Base-by-base conservation (phyloP, 2,888 invertebrate genomes). In the Drosophila putrida region DNA sequence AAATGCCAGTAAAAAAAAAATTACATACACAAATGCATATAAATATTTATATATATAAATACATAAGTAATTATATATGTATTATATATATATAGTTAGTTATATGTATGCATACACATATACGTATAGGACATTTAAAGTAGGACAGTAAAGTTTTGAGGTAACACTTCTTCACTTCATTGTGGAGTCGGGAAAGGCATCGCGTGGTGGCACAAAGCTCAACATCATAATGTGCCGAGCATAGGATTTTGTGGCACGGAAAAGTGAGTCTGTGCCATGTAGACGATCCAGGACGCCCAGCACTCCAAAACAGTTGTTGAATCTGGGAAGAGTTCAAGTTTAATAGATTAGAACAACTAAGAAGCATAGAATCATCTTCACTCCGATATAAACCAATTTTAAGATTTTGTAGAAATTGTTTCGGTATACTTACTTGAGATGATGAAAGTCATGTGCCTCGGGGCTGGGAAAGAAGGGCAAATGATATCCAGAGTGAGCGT, bases 391-490 rank as follows among this genome's bases (percentile, higher is more conserved):
- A n/a, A n/a, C n/a, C n/a, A n/a, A n/a, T n/a, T n/a, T n/a, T n/a
- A n/a, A n/a, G n/a, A n/a, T n/a, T n/a, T n/a, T n/a, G n/a, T n/a
- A n/a, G n/a, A n/a, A n/a, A n/a, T n/a, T 28, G 28, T 6, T 28
- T 20, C 2, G 20, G 4, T 6, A 2, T 4, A 76, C 94, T 94
- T 91, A 96, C 96, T 97, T 97, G 75, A 96, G 93, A 92, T 97
- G 97, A 91, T 97, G 97, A 91, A 96, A 97, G 92, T 97, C 97
- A 89, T 97, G 97, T 0, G 96, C 96, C 91, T 97, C 97, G 6
- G 97, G 96, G 44, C 96, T 96, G 6, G 96, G 96, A 90, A 97
- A 95, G 91, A 97, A 96, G 0, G 97, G 97, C 87, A 97, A 93
- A 92, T 97, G 97, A 90, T 97, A 97, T 10, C 97, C 97, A 46